These are phyloP conservation scores for Microctenopoma lineatum DNA, from an alignment of 2,797 vertebrate species.

Conservation along the genomic window DNA sequence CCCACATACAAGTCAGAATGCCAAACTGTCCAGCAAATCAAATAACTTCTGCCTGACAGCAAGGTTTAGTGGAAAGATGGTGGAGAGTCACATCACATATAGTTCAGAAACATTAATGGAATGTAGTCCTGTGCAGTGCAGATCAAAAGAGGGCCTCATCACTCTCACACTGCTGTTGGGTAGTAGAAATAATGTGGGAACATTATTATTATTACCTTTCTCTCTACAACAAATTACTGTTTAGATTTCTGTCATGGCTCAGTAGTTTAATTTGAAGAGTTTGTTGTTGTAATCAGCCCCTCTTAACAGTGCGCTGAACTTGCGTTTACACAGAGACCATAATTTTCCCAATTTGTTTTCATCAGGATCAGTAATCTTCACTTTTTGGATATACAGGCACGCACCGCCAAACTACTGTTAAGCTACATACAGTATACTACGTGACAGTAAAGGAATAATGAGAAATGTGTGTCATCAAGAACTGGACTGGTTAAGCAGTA, in stretches of 20 bases:
- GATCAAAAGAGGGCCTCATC: slow-evolving; percentile 27
- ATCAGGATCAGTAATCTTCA: too few species aligned
- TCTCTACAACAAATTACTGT: slow-evolving; percentile 37
- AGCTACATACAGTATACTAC: too few species aligned
- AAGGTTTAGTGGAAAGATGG: slow-evolving; percentile 33
- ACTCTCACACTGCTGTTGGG: slow-evolving; percentile 29
- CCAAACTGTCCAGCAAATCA: slow-evolving; percentile 50
- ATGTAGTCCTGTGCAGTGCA: slow-evolving; percentile 31
- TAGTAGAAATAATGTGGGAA: slow-evolving; percentile 19
- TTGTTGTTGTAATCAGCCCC: slow-evolving; percentile 39
- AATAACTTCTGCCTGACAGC: slow-evolving; percentile 39
- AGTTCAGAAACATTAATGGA: slow-evolving; percentile 16
- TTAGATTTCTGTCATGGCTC: slow-evolving; percentile 39
- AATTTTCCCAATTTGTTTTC: slow-evolving; percentile 52
- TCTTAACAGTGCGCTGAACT: slow-evolving; percentile 31
- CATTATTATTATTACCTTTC: slow-evolving; percentile 51
- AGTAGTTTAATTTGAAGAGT: slow-evolving; percentile 37
- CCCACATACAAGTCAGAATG: slow-evolving; percentile 39
- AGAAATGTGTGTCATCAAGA: too few species aligned
- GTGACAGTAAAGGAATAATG: too few species aligned
- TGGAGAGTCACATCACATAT: slow-evolving; percentile 25
- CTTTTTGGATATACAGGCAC: too few species aligned
- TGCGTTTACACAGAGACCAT: slow-evolving; percentile 45
- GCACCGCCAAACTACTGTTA: too few species aligned
- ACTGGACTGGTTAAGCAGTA: too few species aligned